Base-by-base conservation (phyloP, 1,140 invertebrate genomes). In the Drusus annulatus region DNA sequence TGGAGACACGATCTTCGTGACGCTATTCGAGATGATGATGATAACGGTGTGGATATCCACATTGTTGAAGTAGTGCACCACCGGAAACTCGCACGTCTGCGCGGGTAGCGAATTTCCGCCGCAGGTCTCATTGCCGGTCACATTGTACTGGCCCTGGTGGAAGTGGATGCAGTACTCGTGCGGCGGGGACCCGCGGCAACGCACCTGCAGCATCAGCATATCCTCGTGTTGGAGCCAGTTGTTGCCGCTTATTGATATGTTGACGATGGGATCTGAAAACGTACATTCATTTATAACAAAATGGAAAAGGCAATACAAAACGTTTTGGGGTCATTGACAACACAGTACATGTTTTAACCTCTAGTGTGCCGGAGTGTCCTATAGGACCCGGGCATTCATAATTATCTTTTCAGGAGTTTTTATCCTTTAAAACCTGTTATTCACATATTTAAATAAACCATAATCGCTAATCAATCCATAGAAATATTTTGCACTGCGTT, bases 221-320 rank as follows among this genome's bases (percentile, higher is more conserved):
- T 95, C 94, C 62, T 94, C 95, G 62, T 94, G 93, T 84, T 95
- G 92, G 16, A 96, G 89, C 95, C 95, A 97, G 83, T 94, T 94
- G 51, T 93, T 92, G 6, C 94, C 95, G 16, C 90, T 91, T 5
- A 94, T 91, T 13, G 90, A 91, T 10, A 95, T 87, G 82, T 93
- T 92, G 16, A 89, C 86, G 77, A 96, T 90, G 0, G 94, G 93
- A 84, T 90, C 95, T 96, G 84, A 50, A 71, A 50, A 45, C 0
- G 10, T 45, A 13, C 7, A 10, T 45, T 45, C 0, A 7, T 45
- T 45, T 45, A 45, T 8, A 7, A 45, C 36, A 45, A 10, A 45
- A 45, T 10, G 13, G 10, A 45, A 28, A n/a, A n/a, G n/a, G n/a
- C n/a, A n/a, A n/a, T n/a, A n/a, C n/a, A n/a, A n/a, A n/a, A n/a